These are phyloP conservation scores for Thunnus thynnus DNA, from an alignment of 2,113 vertebrate species.

Conservation along the genomic window DNA sequence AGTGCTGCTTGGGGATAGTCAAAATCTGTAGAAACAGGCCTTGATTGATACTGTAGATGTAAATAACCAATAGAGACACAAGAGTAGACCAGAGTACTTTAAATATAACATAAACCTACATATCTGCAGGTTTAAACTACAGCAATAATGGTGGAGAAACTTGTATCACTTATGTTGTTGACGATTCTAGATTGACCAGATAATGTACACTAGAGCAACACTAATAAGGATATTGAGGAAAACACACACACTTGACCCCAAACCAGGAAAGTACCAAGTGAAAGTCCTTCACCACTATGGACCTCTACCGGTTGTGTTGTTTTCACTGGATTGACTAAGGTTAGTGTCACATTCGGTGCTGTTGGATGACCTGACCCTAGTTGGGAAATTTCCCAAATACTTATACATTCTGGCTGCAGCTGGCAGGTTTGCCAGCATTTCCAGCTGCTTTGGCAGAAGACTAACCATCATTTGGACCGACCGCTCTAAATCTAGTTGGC, in stretches of 20 bases:
- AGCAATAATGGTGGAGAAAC: no score
- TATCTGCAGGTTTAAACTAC: neutral
- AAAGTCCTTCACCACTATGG: neutral
- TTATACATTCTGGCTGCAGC: slow-evolving; percentile 52
- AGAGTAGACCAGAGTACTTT: neutral
- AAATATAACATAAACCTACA: no score
- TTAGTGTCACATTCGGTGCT: slow-evolving; percentile 50
- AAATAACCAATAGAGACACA: neutral
- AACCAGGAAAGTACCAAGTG: no score
- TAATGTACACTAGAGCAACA: no score
- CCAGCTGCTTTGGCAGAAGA: slow-evolving; percentile 76
- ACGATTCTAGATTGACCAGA: no score
- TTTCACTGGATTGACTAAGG: slow-evolving; percentile 25
- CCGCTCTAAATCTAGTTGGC: slow-evolving; percentile 39
- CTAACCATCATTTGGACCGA: slow-evolving; percentile 57
- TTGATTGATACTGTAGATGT: neutral
- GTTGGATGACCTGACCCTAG: slow-evolving; percentile 58
- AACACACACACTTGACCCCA: no score
- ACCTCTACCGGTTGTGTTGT: slow-evolving; percentile 22
- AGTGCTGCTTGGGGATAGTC: neutral
- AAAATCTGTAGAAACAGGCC: neutral
- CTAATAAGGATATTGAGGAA: no score
- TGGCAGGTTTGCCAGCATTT: slow-evolving; percentile 54
- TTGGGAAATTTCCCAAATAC: slow-evolving; percentile 68
- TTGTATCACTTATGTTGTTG: no score